A percentile compares a stretch with the other conserved stretches of the same genome.
Conservation (phyloP, 2,888 invertebrate species). For the Chelonus formosanus region DNA sequence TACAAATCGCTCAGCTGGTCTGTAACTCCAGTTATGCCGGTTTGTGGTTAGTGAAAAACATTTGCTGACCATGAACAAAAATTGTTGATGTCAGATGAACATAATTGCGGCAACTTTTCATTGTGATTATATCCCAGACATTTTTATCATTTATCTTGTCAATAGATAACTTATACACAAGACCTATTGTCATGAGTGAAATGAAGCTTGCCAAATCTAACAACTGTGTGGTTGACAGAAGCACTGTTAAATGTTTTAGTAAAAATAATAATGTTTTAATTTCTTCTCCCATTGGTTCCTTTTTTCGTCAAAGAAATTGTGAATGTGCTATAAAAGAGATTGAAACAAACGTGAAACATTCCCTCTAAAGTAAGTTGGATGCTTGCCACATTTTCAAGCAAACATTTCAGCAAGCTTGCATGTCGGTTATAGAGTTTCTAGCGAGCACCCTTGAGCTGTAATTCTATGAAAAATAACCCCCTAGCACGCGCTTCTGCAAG, state of each 20-base stretch:
- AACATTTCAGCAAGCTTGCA: slow-evolving; percentile 12
- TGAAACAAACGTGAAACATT: slow-evolving; percentile 1
- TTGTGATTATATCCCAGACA: neutral
- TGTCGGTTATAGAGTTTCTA: slow-evolving; percentile 4
- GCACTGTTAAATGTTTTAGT: too few species aligned
- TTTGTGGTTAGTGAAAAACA: neutral
- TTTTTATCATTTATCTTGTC: slow-evolving; percentile 2
- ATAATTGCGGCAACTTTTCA: slow-evolving; percentile 18
- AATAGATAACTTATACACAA: too few species aligned
- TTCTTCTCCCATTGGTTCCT: neutral
- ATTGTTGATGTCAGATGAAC: neutral
- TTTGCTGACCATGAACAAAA: neutral
- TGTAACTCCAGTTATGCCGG: neutral
- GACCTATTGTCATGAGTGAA: too few species aligned
- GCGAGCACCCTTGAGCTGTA: slow-evolving; percentile 13
- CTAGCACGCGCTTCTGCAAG: slow-evolving; percentile 9
- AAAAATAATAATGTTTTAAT: neutral
- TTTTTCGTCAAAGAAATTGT: neutral
- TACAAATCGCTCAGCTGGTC: slow-evolving; percentile 34
- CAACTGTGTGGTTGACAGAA: too few species aligned
- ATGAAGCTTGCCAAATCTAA: too few species aligned
- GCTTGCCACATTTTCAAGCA: slow-evolving; percentile 26
- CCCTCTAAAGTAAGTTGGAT: slow-evolving; percentile 18
- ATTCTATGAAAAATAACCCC: slow-evolving; percentile 23
- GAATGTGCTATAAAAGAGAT: neutral